These are phyloP conservation scores for Tympanuchus pallidicinctus DNA, from an alignment of 2,113 vertebrate genomes.

Conservation along the genomic window DNA sequence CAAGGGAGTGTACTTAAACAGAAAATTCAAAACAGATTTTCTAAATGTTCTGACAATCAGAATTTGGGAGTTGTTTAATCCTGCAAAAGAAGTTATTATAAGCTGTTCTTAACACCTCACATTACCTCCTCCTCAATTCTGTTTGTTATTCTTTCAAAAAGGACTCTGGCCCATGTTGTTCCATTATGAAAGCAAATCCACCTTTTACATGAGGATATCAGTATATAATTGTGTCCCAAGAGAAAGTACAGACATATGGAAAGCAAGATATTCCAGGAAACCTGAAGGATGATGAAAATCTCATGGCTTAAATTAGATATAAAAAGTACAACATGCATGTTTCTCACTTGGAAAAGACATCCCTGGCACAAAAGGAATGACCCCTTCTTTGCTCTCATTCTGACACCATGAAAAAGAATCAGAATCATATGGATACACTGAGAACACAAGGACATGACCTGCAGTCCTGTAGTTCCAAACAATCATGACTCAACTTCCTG, in stretches of 20 bases:
- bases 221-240: not conserved
- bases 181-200: not conserved
- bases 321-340: not conserved
- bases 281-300: not conserved
- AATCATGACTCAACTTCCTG: constrained; percentile 62
- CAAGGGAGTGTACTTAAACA: not conserved
- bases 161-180: not conserved
- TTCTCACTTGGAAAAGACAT: not conserved
- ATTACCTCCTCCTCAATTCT: not conserved
- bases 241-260: not conserved
- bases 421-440: not conserved
- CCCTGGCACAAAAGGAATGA: not conserved
- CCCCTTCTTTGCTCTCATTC: not conserved
- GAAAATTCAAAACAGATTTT: not conserved
- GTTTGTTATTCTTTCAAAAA: not conserved
- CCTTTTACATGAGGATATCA: not conserved
- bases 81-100: not conserved
- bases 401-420: not conserved
- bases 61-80: not conserved
- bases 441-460: constrained; percentile 47
- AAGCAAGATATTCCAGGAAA: constrained; percentile 2
- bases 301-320: not conserved
- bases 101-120: not conserved
- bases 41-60: not conserved
- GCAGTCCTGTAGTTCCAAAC: not conserved